Evolutionary conservation across 1,140 invertebrate species (phyloP).

Genomic region (Leptinotarsa defecta): DNA sequence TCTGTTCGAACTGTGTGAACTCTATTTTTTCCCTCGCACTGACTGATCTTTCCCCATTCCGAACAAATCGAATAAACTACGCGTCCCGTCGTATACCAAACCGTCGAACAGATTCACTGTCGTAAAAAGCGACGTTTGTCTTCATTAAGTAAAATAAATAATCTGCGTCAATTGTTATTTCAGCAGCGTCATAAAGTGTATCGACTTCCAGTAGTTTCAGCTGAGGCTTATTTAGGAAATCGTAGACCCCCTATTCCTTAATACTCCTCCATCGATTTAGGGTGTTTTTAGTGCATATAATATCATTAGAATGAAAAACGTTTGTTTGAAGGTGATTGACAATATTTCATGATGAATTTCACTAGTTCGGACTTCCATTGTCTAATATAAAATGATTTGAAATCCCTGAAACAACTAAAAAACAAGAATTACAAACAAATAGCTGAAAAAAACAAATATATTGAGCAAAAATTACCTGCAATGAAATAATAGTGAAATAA

Average conservation of each 20-base stretch:
- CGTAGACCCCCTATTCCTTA: background rate
- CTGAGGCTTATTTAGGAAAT: background rate
- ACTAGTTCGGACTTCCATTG: too few relatives aligned
- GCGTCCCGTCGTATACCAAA: background rate
- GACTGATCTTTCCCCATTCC: background rate
- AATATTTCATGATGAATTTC: too few relatives aligned
- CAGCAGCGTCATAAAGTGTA: conserved; percentile 15
- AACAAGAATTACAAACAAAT: too few relatives aligned
- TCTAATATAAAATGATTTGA: too few relatives aligned
- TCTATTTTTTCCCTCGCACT: too few relatives aligned
- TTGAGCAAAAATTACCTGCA: too few relatives aligned
- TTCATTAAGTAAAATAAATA: conserved; percentile 19
- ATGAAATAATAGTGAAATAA: too few relatives aligned
- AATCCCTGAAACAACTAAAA: too few relatives aligned
- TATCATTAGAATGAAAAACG: background rate
- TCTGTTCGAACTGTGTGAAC: too few relatives aligned
- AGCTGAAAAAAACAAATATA: too few relatives aligned
- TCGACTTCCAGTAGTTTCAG: conserved; percentile 8
- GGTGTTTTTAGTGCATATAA: background rate
- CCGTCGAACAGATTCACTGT: background rate
- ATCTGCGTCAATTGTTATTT: conserved; percentile 12
- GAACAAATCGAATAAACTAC: background rate
- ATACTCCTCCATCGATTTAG: background rate
- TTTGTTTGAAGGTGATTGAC: too few relatives aligned
- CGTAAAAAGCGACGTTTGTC: background rate